A percentile compares a stretch with the other conserved stretches of the same genome.
These are phyloP conservation scores for Apaloderma vittatum DNA, from an alignment of 2,113 vertebrate genomes.

Conservation along the genomic window DNA sequence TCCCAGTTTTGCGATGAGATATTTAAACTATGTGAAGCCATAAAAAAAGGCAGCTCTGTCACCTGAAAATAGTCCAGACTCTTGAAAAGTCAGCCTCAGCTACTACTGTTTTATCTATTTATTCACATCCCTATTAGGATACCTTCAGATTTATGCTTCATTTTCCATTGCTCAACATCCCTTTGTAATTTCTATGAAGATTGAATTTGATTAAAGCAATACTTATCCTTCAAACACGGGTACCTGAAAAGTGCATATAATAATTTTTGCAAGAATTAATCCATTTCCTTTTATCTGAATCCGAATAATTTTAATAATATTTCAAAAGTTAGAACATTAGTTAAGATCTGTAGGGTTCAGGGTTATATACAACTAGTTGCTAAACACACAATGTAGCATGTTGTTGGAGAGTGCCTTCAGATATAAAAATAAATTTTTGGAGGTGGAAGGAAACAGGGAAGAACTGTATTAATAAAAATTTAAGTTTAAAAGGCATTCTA, in stretches of 20 bases:
- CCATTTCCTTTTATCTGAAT: neutral
- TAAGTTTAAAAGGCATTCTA: neutral
- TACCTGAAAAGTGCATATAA: neutral
- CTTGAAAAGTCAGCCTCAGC: neutral
- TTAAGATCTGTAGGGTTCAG: fast-evolving
- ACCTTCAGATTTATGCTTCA: neutral
- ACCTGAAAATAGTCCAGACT: neutral
- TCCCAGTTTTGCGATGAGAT: neutral
- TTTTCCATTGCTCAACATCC: neutral
- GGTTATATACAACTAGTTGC: neutral
- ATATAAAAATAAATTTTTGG: neutral
- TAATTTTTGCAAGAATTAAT: neutral
- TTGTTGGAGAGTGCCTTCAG: neutral
- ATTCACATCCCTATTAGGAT: neutral
- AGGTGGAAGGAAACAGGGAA: neutral
- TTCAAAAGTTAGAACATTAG: neutral
- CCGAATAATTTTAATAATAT: neutral
- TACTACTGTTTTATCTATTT: neutral
- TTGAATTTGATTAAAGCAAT: neutral
- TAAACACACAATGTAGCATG: neutral
- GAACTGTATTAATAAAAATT: neutral
- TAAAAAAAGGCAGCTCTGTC: neutral
- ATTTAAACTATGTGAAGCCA: neutral
- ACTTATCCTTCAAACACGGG: neutral
- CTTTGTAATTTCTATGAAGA: neutral